phyloP scores from a whole-genome alignment of 2,888 invertebrate genomes.

The Pseudolycoriella hygida region DNA sequence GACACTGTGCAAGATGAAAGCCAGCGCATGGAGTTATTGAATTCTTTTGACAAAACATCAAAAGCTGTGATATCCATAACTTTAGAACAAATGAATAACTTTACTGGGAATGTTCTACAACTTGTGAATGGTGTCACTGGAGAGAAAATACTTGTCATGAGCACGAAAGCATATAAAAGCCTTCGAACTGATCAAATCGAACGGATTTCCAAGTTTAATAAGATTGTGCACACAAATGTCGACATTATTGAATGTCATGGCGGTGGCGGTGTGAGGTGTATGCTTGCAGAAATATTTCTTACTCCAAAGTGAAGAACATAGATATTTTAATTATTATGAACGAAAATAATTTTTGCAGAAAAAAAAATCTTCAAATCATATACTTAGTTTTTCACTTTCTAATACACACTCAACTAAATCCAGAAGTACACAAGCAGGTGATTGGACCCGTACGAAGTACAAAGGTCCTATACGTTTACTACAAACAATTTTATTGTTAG shows the following conservation, averaged over 20 bases:
- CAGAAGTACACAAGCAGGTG: no score
- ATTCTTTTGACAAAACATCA: neutral
- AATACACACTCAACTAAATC: no score
- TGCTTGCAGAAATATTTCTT: slow-evolving; percentile 1
- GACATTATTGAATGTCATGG: neutral
- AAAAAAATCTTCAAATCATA: no score
- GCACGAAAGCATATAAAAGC: neutral
- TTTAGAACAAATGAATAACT: neutral
- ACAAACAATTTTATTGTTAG: no score
- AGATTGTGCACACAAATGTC: neutral
- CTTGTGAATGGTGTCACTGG: neutral
- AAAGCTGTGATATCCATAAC: neutral
- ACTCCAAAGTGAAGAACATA: neutral
- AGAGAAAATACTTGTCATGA: slow-evolving; percentile 1
- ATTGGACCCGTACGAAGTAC: no score
- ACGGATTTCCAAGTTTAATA: neutral
- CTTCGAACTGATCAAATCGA: neutral
- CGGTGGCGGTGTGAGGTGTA: slow-evolving; percentile 1
- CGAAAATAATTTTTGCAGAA: no score
- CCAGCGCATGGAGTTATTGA: neutral
- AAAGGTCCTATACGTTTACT: no score
- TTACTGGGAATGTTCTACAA: slow-evolving; percentile 3
- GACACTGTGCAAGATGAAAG: neutral
- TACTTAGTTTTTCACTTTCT: no score
- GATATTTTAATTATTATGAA: no score